Conservation (phyloP, 2,888 invertebrate species). For the Entomobrya multifasciata region DNA sequence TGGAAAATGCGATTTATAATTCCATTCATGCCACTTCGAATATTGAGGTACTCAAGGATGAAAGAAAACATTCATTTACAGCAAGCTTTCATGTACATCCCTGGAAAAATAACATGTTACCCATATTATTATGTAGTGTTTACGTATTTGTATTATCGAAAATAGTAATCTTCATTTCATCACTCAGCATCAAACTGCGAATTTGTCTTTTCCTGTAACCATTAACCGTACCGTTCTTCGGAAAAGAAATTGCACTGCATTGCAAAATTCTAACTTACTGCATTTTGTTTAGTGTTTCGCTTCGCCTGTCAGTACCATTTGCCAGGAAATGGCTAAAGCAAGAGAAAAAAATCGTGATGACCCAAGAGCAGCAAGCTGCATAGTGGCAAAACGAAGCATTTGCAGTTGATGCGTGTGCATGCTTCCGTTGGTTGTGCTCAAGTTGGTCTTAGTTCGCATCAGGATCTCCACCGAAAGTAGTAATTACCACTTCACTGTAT, state of each 20-base stretch:
- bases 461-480: slow-evolving; percentile 17
- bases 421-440: background rate
- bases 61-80: background rate
- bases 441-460: slow-evolving; percentile 12
- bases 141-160: slow-evolving; percentile 29
- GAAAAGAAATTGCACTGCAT: slow-evolving; percentile 28
- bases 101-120: slow-evolving; percentile 8
- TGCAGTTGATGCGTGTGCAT: background rate
- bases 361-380: slow-evolving; percentile 15
- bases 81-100: slow-evolving; percentile 32
- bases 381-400: background rate
- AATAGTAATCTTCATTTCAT: slow-evolving; percentile 32
- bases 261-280: background rate
- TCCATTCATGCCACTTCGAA: background rate
- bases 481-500: slow-evolving; percentile 57
- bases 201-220: slow-evolving; percentile 33
- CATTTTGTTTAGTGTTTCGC: background rate
- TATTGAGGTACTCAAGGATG: too few species aligned
- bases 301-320: background rate
- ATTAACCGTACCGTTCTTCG: slow-evolving; percentile 4
- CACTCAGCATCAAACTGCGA: background rate
- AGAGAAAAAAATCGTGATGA: slow-evolving; percentile 11
- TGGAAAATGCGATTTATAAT: slow-evolving; percentile 1
- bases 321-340: slow-evolving; percentile 40
- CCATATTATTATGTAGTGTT: background rate